Evolutionary conservation across 1,140 invertebrate genomes (phyloP).

Genomic region (Aphelenchoides besseyi): DNA sequence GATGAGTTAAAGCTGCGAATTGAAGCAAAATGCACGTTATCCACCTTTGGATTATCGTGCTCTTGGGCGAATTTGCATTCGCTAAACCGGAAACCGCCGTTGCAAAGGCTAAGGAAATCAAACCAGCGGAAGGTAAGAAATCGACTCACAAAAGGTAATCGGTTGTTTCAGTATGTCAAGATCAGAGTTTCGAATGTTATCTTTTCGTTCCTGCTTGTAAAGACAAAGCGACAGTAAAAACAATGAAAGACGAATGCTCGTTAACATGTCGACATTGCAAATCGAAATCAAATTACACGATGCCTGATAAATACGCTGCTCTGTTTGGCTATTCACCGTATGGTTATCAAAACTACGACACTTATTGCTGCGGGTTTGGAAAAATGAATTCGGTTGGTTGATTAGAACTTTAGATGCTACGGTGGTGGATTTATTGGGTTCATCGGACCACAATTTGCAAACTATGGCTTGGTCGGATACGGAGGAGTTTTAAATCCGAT

Average conservation of each 20-base stretch:
- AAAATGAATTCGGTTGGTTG: too few relatives aligned
- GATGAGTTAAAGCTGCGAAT: background rate
- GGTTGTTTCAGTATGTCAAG: slow-evolving; percentile 16
- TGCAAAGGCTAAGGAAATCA: background rate
- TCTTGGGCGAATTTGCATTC: background rate
- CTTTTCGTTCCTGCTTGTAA: background rate
- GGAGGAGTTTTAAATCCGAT: background rate
- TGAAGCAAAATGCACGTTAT: background rate
- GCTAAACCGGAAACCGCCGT: background rate
- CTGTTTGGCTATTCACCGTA: slow-evolving; percentile 9
- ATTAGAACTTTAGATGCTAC: slow-evolving; percentile 16
- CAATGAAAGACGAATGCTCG: background rate
- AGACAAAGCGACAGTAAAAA: background rate
- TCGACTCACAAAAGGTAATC: too few relatives aligned
- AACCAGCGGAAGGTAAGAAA: too few relatives aligned
- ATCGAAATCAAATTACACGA: slow-evolving; percentile 5
- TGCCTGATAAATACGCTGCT: background rate
- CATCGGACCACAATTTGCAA: background rate
- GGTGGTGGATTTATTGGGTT: slow-evolving; percentile 20
- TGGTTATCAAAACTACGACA: slow-evolving; percentile 6
- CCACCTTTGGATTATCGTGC: background rate
- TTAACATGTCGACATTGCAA: slow-evolving; percentile 7
- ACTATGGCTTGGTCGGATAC: background rate
- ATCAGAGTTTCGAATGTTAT: slow-evolving; percentile 9
- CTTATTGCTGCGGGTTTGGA: slow-evolving; percentile 7